Conservation (phyloP, 2,888 invertebrate species). For the Furcula furcula region DNA sequence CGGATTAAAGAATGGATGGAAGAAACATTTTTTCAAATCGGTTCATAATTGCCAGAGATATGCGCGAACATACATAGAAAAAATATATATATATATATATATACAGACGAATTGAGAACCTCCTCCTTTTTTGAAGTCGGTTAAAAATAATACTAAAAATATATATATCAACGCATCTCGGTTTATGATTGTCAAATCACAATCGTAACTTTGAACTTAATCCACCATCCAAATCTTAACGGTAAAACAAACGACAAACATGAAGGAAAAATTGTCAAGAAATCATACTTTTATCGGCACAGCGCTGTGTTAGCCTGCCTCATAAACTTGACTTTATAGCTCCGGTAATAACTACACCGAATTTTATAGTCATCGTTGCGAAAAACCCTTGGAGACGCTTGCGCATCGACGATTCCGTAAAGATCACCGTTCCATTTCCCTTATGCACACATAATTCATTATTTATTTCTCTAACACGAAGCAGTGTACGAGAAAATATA, state of each 20-base stretch:
- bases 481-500: conserved; percentile 1
- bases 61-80: too few species aligned
- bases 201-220: conserved; percentile 20
- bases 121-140: too few species aligned
- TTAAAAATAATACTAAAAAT: too few species aligned
- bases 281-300: conserved; percentile 44
- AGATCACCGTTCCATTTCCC: conserved; percentile 12
- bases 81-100: too few species aligned
- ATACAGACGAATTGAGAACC: too few species aligned
- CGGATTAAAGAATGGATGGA: too few species aligned
- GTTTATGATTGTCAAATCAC: neutral
- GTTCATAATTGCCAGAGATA: too few species aligned
- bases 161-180: too few species aligned
- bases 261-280: conserved; percentile 42
- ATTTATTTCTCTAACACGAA: conserved; percentile 8
- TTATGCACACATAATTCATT: conserved; percentile 11
- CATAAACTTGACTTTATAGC: conserved; percentile 45
- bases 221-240: conserved; percentile 15
- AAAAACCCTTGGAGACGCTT: conserved; percentile 31
- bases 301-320: conserved; percentile 35
- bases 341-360: conserved; percentile 37
- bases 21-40: too few species aligned
- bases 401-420: conserved; percentile 24
- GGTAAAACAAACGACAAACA: conserved; percentile 43
- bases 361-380: conserved; percentile 45